phyloP scores from a whole-genome alignment of 2,888 invertebrate species.

The Camponotus fellah region DNA sequence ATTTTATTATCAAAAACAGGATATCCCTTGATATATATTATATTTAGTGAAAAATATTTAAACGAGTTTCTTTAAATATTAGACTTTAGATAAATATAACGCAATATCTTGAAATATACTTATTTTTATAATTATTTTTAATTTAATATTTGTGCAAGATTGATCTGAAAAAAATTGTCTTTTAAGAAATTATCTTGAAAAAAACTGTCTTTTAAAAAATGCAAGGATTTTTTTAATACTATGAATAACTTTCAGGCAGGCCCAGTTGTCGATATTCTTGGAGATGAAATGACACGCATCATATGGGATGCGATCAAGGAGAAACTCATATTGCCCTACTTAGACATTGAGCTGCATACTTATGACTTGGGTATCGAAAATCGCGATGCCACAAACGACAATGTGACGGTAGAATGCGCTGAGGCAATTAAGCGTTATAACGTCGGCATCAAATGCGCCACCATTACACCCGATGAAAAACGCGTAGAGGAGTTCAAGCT shows the following conservation, averaged over 20 bases:
- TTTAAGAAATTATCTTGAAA: neutral
- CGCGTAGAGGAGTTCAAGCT: constrained; percentile 96
- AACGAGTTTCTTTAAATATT: neutral
- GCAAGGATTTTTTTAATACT: neutral
- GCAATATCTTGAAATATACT: neutral
- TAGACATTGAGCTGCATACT: constrained; percentile 97
- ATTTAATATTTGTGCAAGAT: neutral
- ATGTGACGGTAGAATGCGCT: constrained; percentile 98
- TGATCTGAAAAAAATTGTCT: neutral
- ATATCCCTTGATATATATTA: neutral
- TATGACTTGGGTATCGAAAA: constrained; percentile 98
- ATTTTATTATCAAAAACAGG: neutral
- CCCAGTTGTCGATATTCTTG: constrained; percentile 96
- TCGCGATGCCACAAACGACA: constrained; percentile 97
- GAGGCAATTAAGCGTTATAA: constrained; percentile 98
- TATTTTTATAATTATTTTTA: neutral
- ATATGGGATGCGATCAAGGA: constrained; percentile 99
- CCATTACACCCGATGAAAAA: constrained; percentile 99
- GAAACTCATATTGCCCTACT: constrained; percentile 97
- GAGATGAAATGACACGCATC: constrained; percentile 99
- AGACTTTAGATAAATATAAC: neutral
- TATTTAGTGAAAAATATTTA: neutral
- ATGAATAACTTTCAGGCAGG: constrained; percentile 88
- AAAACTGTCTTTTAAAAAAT: neutral
- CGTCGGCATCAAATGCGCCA: constrained; percentile 99